Evolutionary conservation across 1,140 invertebrate genomes (phyloP).

Genomic region (Mylabris phalerata): DNA sequence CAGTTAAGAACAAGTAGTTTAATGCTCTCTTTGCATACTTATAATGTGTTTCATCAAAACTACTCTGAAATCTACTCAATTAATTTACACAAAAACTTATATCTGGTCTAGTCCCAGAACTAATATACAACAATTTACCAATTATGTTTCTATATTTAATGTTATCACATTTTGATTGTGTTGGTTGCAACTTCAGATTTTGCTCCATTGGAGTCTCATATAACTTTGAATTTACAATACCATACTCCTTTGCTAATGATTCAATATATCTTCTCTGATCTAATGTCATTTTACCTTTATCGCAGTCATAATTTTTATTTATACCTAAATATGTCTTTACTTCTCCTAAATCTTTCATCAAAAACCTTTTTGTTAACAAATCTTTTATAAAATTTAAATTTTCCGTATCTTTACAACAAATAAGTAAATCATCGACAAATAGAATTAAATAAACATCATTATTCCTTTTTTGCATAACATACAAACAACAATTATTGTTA

Average conservation of each 20-base stretch:
- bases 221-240: neutral
- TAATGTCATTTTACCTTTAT: neutral
- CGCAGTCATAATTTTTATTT: neutral
- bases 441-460: conserved; percentile 1
- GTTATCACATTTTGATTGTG: neutral
- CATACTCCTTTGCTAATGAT: neutral
- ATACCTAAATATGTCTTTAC: neutral
- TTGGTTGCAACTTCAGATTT: neutral
- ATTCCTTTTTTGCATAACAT: conserved; percentile 2
- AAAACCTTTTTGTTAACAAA: neutral
- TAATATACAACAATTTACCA: conserved; percentile 39
- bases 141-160: neutral
- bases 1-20: conserved; percentile 38
- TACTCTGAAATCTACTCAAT: conserved; percentile 39
- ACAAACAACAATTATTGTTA: conserved; percentile 22
- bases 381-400: neutral
- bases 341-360: neutral
- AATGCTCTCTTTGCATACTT: conserved; percentile 36
- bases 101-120: conserved; percentile 40
- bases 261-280: neutral
- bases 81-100: conserved; percentile 30
- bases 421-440: conserved; percentile 11
- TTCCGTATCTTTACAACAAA: neutral
- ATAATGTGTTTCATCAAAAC: conserved; percentile 38
- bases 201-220: neutral